Conservation (phyloP, 2,888 invertebrate genomes). For the Pristionchus entomophagus region DNA sequence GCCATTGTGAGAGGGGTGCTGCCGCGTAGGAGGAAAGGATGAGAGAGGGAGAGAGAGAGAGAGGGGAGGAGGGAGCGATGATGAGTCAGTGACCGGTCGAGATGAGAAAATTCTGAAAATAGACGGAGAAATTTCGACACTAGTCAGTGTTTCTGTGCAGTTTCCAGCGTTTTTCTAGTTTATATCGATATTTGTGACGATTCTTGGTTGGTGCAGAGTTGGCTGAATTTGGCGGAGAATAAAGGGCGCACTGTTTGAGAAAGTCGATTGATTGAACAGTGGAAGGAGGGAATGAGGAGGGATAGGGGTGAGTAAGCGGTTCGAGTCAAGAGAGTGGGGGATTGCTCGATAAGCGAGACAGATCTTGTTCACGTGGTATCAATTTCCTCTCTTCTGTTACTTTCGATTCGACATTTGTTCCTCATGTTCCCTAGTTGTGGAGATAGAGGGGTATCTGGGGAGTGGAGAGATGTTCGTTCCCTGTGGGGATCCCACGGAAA, state of each 20-base stretch:
- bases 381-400: neutral
- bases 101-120: conserved; percentile 11
- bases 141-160: neutral
- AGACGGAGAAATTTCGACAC: neutral
- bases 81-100: conserved; percentile 15
- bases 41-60: neutral
- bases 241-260: conserved; percentile 19
- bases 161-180: neutral
- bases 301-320: neutral
- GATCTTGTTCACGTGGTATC: no score
- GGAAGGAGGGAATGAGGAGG: neutral
- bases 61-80: neutral
- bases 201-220: neutral
- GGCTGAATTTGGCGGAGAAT: neutral
- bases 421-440: neutral
- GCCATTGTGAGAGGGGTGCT: conserved; percentile 15
- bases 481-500: neutral
- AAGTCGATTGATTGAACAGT: conserved; percentile 25
- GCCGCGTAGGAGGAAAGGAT: neutral
- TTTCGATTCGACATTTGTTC: neutral
- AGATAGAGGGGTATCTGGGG: neutral
- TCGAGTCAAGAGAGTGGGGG: conserved; percentile 7
- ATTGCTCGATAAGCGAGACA: neutral
- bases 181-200: neutral
- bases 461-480: neutral